A percentile compares a stretch with the other conserved stretches of the same genome.
Evolutionary conservation across 2,113 vertebrate genomes (phyloP).

Genomic region (Melanerpes formicivorus): DNA sequence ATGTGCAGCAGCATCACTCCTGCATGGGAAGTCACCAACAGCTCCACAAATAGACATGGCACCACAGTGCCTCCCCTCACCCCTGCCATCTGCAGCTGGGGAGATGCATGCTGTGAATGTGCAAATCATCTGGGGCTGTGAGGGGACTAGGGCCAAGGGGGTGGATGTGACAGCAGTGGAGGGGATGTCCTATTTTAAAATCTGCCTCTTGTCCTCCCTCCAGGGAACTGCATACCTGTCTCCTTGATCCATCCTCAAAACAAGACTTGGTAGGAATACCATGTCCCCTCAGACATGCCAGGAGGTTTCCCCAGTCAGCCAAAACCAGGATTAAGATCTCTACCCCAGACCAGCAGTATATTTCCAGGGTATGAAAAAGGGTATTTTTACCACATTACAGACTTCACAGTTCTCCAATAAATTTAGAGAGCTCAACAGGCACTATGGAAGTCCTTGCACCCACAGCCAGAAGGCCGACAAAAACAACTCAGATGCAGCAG

Average conservation of each 20-base stretch:
- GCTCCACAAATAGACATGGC: neutral
- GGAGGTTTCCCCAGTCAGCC: neutral
- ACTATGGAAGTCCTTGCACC: neutral
- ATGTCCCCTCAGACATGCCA: neutral
- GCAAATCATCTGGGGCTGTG: neutral
- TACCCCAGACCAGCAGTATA: neutral
- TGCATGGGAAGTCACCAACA: rapidly evolving
- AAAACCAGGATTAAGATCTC: neutral
- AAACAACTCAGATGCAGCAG: neutral
- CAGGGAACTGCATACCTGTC: neutral
- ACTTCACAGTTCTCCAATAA: neutral
- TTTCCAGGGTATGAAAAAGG: neutral
- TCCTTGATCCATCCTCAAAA: neutral
- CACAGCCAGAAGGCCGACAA: neutral
- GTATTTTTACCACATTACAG: neutral
- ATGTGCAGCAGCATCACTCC: neutral
- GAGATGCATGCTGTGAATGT: rapidly evolving
- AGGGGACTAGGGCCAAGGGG: neutral
- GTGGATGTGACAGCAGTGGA: neutral
- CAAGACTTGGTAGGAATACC: neutral
- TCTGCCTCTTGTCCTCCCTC: neutral
- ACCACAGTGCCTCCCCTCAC: neutral
- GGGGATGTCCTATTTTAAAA: neutral
- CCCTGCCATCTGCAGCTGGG: neutral
- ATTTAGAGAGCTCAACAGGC: neutral